phyloP scores from a whole-genome alignment of 1,140 invertebrate species.

The Achroia grisella region DNA sequence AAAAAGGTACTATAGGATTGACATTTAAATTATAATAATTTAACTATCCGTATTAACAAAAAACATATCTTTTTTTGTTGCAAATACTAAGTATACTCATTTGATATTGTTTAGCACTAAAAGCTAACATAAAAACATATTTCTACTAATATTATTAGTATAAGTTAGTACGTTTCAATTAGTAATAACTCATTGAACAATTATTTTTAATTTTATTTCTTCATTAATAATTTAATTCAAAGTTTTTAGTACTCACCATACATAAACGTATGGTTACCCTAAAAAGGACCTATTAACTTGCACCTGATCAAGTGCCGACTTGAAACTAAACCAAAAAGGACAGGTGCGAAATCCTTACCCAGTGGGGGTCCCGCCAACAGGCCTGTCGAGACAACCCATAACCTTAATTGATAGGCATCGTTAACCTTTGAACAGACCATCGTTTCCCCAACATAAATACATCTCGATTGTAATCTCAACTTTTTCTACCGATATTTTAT shows the following conservation, averaged over 20 bases:
- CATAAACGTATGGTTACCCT: constrained; percentile 16
- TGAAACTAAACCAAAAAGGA: constrained; percentile 55
- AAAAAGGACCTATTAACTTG: constrained; percentile 15
- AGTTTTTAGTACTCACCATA: background rate
- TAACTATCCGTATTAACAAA: too few relatives aligned
- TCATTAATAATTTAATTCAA: background rate
- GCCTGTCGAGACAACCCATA: constrained; percentile 58
- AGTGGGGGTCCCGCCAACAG: constrained; percentile 48
- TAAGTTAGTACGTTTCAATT: too few relatives aligned
- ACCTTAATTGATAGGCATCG: constrained; percentile 72
- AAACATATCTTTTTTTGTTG: too few relatives aligned
- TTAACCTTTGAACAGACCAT: constrained; percentile 62
- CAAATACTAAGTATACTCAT: too few relatives aligned
- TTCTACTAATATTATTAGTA: too few relatives aligned
- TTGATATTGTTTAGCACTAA: too few relatives aligned
- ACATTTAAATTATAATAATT: too few relatives aligned
- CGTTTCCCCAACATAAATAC: constrained; percentile 67
- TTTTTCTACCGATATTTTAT: constrained; percentile 61
- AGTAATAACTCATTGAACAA: too few relatives aligned
- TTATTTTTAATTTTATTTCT: too few relatives aligned
- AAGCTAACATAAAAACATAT: too few relatives aligned
- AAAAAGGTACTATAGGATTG: too few relatives aligned
- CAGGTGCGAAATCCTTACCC: constrained; percentile 68
- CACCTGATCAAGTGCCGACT: constrained; percentile 59
- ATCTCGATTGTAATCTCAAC: constrained; percentile 59